These are phyloP conservation scores for Portevinia maculata DNA, from an alignment of 2,888 invertebrate species.

Conservation along the genomic window DNA sequence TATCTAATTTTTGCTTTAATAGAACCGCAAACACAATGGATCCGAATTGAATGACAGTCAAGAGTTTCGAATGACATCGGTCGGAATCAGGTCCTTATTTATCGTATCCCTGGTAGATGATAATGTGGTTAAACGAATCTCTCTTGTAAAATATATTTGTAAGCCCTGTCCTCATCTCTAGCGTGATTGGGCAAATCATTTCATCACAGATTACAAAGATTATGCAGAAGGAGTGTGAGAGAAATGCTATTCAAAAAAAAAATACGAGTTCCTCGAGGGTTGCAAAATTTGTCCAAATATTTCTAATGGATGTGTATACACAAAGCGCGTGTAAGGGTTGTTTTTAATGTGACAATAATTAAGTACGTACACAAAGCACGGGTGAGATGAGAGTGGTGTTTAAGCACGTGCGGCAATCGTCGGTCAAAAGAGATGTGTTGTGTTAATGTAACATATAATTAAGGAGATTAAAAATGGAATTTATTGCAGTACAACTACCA, in stretches of 20 bases:
- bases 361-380: conserved; percentile 34
- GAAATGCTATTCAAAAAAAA: not conserved
- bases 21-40: conserved; percentile 12
- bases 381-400: conserved; percentile 11
- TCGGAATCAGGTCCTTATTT: not conserved
- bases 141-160: conserved; percentile 16
- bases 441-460: conserved; percentile 48
- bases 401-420: conserved; percentile 46
- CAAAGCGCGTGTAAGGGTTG: conserved; percentile 29
- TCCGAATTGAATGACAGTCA: conserved; percentile 16
- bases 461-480: conserved; percentile 23
- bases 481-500: conserved; percentile 11
- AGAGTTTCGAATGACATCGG: conserved; percentile 43
- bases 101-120: not conserved
- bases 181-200: conserved; percentile 45
- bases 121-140: conserved; percentile 17
- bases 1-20: conserved; percentile 22
- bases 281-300: conserved; percentile 52
- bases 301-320: conserved; percentile 45
- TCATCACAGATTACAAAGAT: conserved; percentile 43
- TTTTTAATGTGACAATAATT: conserved; percentile 63
- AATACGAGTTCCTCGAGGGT: conserved; percentile 30
- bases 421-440: conserved; percentile 31
- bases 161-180: not conserved
- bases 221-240: conserved; percentile 27